These are phyloP conservation scores for Pelusios castaneus DNA, from an alignment of 2,113 vertebrate species.

Conservation along the genomic window DNA sequence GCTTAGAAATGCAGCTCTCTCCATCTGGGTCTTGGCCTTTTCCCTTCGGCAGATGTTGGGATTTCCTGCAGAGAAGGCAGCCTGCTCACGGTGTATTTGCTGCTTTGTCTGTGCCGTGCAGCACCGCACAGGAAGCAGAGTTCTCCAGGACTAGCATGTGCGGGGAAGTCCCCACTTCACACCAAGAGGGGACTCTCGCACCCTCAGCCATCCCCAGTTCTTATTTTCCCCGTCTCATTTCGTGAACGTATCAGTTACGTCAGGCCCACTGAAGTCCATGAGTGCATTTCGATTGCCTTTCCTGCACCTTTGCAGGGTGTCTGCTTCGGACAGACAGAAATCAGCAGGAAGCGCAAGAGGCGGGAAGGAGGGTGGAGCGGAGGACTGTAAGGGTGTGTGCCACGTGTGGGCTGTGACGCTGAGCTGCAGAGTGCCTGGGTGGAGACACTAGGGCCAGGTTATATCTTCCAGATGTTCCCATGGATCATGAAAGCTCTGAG, in stretches of 20 bases:
- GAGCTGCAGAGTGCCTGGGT: rapidly evolving
- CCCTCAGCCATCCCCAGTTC: background rate
- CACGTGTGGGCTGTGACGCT: background rate
- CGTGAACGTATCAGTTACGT: background rate
- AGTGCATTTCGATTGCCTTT: background rate
- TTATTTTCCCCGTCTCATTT: background rate
- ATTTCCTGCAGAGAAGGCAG: background rate
- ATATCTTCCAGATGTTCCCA: slow-evolving; percentile 65
- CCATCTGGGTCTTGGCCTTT: background rate
- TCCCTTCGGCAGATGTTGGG: background rate
- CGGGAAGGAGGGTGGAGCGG: background rate
- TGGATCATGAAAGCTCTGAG: background rate
- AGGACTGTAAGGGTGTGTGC: background rate
- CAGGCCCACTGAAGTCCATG: rapidly evolving
- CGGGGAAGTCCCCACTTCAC: background rate
- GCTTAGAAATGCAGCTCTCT: background rate
- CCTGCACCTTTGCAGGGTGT: background rate
- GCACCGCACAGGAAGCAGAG: background rate
- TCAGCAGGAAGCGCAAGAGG: background rate
- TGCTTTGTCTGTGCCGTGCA: background rate
- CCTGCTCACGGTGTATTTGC: background rate
- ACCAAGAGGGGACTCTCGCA: too few relatives aligned
- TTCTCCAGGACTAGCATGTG: background rate
- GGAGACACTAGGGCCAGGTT: background rate
- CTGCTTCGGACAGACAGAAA: background rate